A percentile compares a stretch with the other conserved stretches of the same genome.
Conservation (phyloP, 2,888 invertebrate genomes). For the Orthosia cruda region DNA sequence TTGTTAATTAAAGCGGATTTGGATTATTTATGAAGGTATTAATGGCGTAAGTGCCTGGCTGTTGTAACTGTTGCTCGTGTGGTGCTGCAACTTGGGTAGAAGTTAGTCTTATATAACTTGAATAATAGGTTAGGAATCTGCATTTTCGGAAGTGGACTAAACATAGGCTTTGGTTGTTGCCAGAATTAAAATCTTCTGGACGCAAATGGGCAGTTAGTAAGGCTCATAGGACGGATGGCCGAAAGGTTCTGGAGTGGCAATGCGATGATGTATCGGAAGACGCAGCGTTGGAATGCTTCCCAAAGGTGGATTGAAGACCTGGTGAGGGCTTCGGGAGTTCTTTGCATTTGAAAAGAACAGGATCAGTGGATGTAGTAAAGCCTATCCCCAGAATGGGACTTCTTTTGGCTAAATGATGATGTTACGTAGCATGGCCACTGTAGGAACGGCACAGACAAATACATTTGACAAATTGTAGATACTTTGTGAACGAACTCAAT, state of each 20-base stretch:
- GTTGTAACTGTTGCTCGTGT: background rate
- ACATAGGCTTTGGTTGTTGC: too few relatives aligned
- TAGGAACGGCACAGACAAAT: background rate
- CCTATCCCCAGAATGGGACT: background rate
- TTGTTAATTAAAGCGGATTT: conserved; percentile 60
- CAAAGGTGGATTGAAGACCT: background rate
- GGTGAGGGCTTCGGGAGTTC: too few relatives aligned
- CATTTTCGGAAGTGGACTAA: background rate
- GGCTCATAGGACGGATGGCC: background rate
- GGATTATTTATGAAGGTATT: conserved; percentile 18
- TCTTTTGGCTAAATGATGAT: background rate
- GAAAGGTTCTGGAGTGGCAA: background rate
- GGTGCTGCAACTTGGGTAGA: background rate
- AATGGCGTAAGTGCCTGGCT: background rate
- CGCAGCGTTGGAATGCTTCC: background rate
- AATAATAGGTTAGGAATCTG: background rate
- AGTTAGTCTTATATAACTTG: too few relatives aligned
- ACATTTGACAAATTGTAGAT: background rate
- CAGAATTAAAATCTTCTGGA: too few relatives aligned
- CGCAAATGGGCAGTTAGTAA: too few relatives aligned
- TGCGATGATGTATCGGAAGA: background rate
- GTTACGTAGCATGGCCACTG: background rate
- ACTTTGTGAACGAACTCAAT: background rate
- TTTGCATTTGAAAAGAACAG: too few relatives aligned
- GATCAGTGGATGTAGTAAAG: too few relatives aligned